Evolutionary conservation across 2,888 invertebrate genomes (phyloP), one percentile per base, ranked within the genome.

Genomic region (Geotrupes spiniger): DNA sequence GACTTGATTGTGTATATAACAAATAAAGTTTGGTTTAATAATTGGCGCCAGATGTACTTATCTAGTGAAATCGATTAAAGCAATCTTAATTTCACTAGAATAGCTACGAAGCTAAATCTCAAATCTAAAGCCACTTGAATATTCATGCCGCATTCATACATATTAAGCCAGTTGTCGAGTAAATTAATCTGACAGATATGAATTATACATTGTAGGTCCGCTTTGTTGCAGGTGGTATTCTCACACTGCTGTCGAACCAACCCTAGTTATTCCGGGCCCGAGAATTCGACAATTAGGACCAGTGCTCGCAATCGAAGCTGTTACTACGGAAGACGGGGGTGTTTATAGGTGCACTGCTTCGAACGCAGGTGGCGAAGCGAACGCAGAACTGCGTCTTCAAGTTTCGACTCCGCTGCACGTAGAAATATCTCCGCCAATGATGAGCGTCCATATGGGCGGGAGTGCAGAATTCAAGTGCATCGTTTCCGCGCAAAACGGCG

Each of bases 361-460:
- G 28, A 87, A 86, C 71, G 78, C 82, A 31, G 84, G 83, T 4
- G 86, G 86, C 4, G 84, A 85, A 68, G 81, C 83, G 0, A 83
- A 82, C 58, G 83, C 83, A 4, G 86, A 87, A 63, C 65, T 86
- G 45, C 77, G 81, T 60, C 74, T 87, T 10, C 74, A 80, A 9
- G 85, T 87, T 15, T 78, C 82, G 53, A 82, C 83, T 12, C 81
- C 84, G 39, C 73, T 87, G 15, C 81, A 82, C 68, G 83, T 84
- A 36, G 83, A 84, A 71, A 79, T 85, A 56, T 78, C 78, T 16
- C 85, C 84, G 16, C 78, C 80, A 28, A 70, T 83, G 50, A 71
- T 84, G 38, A 84, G 84, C 58, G 85, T 88, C 25, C 86, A 88
- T 68, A 82, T 88, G 71, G 87, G 84, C 2, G 84, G 85, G 39